Conservation (phyloP, 2,797 vertebrate genomes). For the Intellagama lesueurii region DNA sequence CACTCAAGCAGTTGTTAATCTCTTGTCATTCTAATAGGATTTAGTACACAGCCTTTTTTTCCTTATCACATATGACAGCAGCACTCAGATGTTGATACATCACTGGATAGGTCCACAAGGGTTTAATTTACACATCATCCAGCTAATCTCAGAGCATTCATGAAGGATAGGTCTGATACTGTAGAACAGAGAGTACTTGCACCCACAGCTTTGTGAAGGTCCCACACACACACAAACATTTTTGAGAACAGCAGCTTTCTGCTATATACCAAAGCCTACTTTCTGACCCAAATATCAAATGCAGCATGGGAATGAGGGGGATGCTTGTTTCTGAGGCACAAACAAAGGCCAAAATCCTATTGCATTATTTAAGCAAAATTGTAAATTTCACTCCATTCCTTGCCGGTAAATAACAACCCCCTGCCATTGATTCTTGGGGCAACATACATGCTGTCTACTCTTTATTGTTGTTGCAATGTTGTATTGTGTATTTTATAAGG, state of each 20-base stretch:
- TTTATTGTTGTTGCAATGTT: too few relatives aligned
- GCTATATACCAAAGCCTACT: neutral
- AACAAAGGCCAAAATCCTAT: too few relatives aligned
- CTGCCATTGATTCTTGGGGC: too few relatives aligned
- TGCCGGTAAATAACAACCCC: too few relatives aligned
- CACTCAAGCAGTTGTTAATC: constrained; percentile 1
- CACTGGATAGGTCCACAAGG: neutral
- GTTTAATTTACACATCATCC: neutral
- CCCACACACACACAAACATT: neutral
- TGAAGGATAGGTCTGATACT: neutral
- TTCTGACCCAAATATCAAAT: neutral
- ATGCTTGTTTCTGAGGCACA: neutral
- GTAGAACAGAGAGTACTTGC: neutral
- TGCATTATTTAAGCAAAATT: too few relatives aligned
- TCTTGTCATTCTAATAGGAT: constrained; percentile 6
- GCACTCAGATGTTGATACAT: constrained; percentile 5
- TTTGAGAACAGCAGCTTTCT: neutral
- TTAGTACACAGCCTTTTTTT: constrained; percentile 13
- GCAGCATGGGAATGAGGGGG: neutral
- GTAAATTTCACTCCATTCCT: too few relatives aligned
- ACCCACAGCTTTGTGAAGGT: neutral
- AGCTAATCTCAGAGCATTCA: neutral
- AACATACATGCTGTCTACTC: too few relatives aligned
- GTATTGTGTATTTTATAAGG: too few relatives aligned
- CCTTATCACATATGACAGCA: neutral